Base-by-base conservation (phyloP, 2,113 vertebrate genomes). In the Labrus mixtus region DNA sequence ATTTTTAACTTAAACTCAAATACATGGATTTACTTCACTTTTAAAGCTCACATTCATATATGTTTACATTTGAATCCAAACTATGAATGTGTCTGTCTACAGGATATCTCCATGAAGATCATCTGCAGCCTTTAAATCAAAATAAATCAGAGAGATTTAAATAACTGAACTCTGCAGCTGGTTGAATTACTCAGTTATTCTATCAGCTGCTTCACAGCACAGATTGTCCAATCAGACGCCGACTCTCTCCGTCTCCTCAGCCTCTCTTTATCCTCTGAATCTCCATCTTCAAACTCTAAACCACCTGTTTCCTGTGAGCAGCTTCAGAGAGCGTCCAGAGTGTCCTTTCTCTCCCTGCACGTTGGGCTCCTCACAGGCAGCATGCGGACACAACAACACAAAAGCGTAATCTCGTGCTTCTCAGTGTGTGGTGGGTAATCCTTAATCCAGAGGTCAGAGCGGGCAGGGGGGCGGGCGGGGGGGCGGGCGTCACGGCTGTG, bases 371-470 rank as follows among this genome's bases (percentile, higher is more conserved):
- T 22, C 12, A 0, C 6, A 10, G 16, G 39, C 69, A 60, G 23
- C 20, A 25, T n/a, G 48, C 39, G 64, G 45, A 68, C 72, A 37
- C 23, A 16, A 53, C 69, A 67, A 46, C 73, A 86, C 68, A 65
- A 81, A 82, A 78, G 45, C 36, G 15, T 85, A 80, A 90, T 88
- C 82, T 66, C 0, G 2, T 45, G 48, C 58, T 46, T 75, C 50
- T 73, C 22, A 46, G 48, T 43, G 65, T 83, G 64, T 22, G 43
- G 53, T 0, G 59, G 36, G 68, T 89, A 88, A 86, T 91, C 85
- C 68, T 53, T 86, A 85, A 83, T 91, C 87, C 85, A 55, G 63
- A 67, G 68, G 76, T 80, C 81, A 79, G 51, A 8, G 62, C 48
- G 57, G 70, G n/a, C n/a, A n/a, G n/a, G n/a, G 8, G 36, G 36